Base-by-base conservation (phyloP, 2,888 invertebrate species). In the Plebejus argus region DNA sequence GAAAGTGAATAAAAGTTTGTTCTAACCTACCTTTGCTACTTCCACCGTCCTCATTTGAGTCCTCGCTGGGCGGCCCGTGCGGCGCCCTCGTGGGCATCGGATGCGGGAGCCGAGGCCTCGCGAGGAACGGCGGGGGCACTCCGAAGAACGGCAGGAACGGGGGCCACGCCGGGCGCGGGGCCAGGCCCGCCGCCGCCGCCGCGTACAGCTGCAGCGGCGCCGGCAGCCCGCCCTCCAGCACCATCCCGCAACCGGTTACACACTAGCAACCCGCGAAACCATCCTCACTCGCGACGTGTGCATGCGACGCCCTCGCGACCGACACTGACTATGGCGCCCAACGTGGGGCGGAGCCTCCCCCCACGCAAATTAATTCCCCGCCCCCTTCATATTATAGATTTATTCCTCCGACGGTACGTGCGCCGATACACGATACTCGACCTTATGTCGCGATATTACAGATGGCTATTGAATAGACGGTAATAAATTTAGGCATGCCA, bases 171-270 rank as follows among this genome's bases (percentile, higher is more conserved):
- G 95, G 95, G 78, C 95, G 87, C 80, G 95, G 92, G 79, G 91
- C 90, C 85, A 89, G 90, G 85, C 93, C 95, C 88, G 96, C 95
- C 85, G 96, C 96, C 84, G 96, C 96, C 87, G 96, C 96, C 85
- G 96, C 96, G 88, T 96, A 96, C 83, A 96, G 91, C 86, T 96
- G 96, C 89, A 96, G 91, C 86, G 96, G 96, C 88, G 96, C 95
- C 91, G 96, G 96, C 91, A 96, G 89, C 83, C 95, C 96, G 89
- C 91, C 94, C 87, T 96, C 96, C 87, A 96, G 90, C 91, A 96
- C 96, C 96, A 96, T 96, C 84, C 89, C 88, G 85, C 86, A 86
- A 79, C 82, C 81, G 86, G 91, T 91, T 72, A 77, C 58, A 72
- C 90, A 78, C 74, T 53, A n/a, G 58, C 20, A 72, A 74, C 74